Conservation (phyloP, 2,113 vertebrate species). For the Silurus asotus region DNA sequence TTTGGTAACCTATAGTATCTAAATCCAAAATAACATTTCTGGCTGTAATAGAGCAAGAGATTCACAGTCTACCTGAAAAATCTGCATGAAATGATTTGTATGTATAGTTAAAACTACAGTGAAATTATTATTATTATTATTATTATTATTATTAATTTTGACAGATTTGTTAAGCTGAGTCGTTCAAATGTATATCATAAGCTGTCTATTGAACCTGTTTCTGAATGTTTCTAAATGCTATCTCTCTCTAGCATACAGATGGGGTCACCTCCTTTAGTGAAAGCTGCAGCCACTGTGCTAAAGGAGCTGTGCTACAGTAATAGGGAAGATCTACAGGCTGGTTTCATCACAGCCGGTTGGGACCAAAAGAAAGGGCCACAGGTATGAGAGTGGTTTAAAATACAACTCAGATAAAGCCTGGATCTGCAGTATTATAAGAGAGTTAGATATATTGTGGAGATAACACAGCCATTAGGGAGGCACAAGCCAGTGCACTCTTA, state of each 20-base stretch:
- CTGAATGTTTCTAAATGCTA: no score
- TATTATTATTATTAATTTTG: background rate
- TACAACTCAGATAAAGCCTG: background rate
- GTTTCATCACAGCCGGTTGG: conserved; percentile 76
- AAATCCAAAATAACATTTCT: no score
- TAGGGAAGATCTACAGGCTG: conserved; percentile 71
- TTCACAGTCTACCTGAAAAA: no score
- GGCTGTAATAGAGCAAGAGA: no score
- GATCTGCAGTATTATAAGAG: no score
- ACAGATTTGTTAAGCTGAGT: background rate
- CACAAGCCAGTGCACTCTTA: no score
- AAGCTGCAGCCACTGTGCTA: conserved; percentile 68
- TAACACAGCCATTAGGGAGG: no score
- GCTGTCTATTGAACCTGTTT: background rate
- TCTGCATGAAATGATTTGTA: background rate
- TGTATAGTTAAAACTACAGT: background rate
- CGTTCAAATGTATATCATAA: background rate
- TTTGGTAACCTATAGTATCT: no score
- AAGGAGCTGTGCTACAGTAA: conserved; percentile 70
- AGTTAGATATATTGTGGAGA: no score
- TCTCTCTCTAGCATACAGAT: conserved; percentile 67
- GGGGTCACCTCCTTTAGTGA: conserved; percentile 67
- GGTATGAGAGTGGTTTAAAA: conserved; percentile 53
- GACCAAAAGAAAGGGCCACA: conserved; percentile 71
- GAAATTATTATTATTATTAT: background rate